Conservation (phyloP, 2,113 vertebrate species). For the Brachypodius melanocephalos region DNA sequence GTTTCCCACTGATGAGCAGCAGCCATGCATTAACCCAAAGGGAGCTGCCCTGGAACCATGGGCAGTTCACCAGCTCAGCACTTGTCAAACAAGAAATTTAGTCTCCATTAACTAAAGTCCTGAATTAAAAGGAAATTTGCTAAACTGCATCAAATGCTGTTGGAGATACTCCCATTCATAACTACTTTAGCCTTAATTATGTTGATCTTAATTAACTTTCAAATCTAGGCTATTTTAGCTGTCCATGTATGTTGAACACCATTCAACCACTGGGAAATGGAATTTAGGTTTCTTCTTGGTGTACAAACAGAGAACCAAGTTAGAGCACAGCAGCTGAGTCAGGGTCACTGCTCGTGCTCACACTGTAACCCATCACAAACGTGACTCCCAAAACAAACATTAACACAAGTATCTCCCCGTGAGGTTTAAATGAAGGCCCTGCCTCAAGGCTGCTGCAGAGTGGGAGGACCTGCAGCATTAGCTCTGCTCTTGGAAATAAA, state of each 20-base stretch:
- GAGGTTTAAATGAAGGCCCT: neutral
- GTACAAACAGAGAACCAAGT: neutral
- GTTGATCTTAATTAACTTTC: neutral
- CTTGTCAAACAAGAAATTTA: neutral
- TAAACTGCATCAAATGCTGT: neutral
- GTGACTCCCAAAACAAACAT: neutral
- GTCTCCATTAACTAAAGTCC: neutral
- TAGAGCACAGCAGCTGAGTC: neutral
- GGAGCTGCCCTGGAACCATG: neutral
- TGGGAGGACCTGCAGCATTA: neutral
- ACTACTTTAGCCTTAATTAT: neutral
- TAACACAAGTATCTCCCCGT: neutral
- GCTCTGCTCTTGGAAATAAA: neutral
- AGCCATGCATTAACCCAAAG: neutral
- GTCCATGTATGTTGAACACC: neutral
- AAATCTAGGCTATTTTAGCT: neutral
- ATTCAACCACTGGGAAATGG: neutral
- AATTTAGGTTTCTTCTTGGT: neutral
- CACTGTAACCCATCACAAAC: neutral
- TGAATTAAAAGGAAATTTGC: neutral
- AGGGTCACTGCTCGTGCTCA: neutral
- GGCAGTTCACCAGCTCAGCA: neutral
- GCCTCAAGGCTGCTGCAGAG: accelerated
- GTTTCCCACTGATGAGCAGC: neutral
- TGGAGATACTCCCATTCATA: neutral